phyloP scores from a whole-genome alignment of 2,113 vertebrate species.

The Vulpes lagopus region DNA sequence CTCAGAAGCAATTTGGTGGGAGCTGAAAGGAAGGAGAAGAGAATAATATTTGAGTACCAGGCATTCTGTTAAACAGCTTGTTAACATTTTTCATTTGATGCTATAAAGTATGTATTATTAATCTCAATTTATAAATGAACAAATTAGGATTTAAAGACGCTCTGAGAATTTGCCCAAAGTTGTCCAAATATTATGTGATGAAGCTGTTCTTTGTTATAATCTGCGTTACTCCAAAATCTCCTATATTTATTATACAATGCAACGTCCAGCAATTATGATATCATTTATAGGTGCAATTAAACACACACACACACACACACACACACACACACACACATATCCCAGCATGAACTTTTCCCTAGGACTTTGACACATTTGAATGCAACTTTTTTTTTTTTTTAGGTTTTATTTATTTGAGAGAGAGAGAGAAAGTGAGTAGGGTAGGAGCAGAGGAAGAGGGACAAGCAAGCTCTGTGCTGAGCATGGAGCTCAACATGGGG shows the following conservation, averaged over 20 bases:
- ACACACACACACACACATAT: neutral
- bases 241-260: neutral
- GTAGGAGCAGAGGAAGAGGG: neutral
- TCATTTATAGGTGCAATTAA: neutral
- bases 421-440: neutral
- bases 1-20: constrained; percentile 28
- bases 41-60: constrained; percentile 1
- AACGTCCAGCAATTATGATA: neutral
- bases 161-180: neutral
- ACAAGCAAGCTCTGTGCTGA: neutral
- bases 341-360: neutral
- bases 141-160: neutral
- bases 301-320: neutral
- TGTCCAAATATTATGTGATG: neutral
- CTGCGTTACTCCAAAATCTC: neutral
- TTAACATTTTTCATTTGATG: constrained; percentile 23
- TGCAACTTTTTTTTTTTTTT: neutral
- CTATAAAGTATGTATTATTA: constrained; percentile 23
- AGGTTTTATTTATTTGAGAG: neutral
- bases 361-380: neutral
- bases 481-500: neutral
- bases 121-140: constrained; percentile 55
- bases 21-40: constrained; percentile 25
- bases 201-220: neutral
- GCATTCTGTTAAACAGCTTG: constrained; percentile 1